Conservation (phyloP, 2,113 vertebrate genomes). For the Lepisosteus osseus region DNA sequence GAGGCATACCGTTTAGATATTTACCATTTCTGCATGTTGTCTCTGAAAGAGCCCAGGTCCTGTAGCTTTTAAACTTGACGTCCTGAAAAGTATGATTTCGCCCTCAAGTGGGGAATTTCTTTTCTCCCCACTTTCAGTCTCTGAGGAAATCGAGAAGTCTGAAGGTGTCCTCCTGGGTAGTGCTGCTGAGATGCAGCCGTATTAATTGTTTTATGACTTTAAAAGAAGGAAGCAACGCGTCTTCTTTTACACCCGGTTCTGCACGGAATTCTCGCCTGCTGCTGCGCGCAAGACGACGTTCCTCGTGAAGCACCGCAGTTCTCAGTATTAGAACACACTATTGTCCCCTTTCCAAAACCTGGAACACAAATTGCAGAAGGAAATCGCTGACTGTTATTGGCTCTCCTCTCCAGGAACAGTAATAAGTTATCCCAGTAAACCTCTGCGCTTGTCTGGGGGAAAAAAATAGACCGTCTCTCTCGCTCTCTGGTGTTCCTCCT, state of each 20-base stretch:
- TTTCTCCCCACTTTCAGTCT: constrained; percentile 42
- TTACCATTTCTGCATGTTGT: constrained; percentile 78
- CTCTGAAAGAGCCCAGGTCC: constrained; percentile 54
- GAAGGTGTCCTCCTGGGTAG: constrained; percentile 25
- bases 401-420: constrained; percentile 47
- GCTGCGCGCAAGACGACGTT: constrained; percentile 39
- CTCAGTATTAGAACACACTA: constrained; percentile 33
- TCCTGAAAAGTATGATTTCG: constrained; percentile 65
- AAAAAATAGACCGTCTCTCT: constrained; percentile 11
- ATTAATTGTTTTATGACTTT: constrained; percentile 26
- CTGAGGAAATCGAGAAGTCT: constrained; percentile 26
- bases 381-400: constrained; percentile 37
- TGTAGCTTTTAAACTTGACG: constrained; percentile 52
- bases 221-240: constrained; percentile 12
- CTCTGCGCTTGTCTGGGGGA: constrained; percentile 25
- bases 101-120: constrained; percentile 70
- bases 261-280: constrained; percentile 18
- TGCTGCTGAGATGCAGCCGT: constrained; percentile 18
- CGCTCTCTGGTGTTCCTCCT: constrained; percentile 11
- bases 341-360: constrained; percentile 31
- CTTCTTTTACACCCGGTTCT: constrained; percentile 14
- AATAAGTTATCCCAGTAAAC: constrained; percentile 21
- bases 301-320: constrained; percentile 37
- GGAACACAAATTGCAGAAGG: constrained; percentile 25
- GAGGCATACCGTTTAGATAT: constrained; percentile 38